These are phyloP conservation scores for Petrolisthes cinctipes DNA, from an alignment of 2,888 invertebrate genomes.

Conservation along the genomic window DNA sequence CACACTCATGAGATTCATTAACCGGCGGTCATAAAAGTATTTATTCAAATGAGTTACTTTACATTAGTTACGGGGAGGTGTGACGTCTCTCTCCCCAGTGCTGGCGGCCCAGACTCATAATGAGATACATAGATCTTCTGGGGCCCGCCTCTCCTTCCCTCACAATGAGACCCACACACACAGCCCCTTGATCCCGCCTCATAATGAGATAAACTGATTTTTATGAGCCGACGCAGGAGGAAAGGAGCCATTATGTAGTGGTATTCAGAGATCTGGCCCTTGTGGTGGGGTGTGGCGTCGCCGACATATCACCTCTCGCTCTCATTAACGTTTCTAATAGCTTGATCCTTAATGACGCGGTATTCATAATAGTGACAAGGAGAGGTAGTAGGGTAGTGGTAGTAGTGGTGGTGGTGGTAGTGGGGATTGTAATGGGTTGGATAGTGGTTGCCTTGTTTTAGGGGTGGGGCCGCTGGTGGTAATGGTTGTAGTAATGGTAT, in stretches of 20 bases:
- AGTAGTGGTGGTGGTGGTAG: not conserved
- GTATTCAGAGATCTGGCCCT: slow-evolving; percentile 21
- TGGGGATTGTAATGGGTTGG: not conserved
- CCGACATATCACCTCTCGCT: slow-evolving; percentile 7
- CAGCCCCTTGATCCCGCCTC: slow-evolving; percentile 23
- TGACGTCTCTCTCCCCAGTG: slow-evolving; percentile 6
- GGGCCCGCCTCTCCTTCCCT: not conserved
- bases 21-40: slow-evolving; percentile 3
- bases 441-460: not conserved
- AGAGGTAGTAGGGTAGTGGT: not conserved
- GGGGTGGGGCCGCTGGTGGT: slow-evolving; percentile 22
- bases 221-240: slow-evolving; percentile 1
- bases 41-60: slow-evolving; percentile 19
- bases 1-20: not conserved
- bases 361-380: slow-evolving; percentile 47
- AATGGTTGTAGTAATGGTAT: not conserved
- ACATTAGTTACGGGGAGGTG: slow-evolving; percentile 16
- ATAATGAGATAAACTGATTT: slow-evolving; percentile 38
- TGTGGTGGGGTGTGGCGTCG: not conserved
- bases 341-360: slow-evolving; percentile 36
- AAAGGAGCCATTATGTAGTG: slow-evolving; percentile 32
- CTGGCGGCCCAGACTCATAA: slow-evolving; percentile 13
- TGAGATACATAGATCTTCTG: slow-evolving; percentile 22
- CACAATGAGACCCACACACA: slow-evolving; percentile 19
- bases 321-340: slow-evolving; percentile 45